A percentile compares a stretch with the other conserved stretches of the same genome.
Conservation (phyloP, 1,140 invertebrate genomes). For the Brachionus plicatilis region DNA sequence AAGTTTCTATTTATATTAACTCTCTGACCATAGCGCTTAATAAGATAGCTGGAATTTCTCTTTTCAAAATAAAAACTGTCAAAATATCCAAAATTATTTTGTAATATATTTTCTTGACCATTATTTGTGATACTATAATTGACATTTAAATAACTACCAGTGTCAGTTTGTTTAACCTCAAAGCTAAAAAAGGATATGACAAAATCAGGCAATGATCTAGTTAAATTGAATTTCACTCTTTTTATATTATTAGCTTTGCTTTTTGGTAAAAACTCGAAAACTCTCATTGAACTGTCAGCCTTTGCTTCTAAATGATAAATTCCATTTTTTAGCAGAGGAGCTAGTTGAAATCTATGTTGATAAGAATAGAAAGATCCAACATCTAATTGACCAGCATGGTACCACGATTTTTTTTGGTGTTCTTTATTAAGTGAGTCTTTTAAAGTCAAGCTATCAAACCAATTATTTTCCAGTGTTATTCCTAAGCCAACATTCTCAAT, state of each 20-base stretch:
- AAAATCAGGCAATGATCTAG: background rate
- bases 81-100: background rate
- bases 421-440: background rate
- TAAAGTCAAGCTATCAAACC: background rate
- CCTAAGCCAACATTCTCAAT: background rate
- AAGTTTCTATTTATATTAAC: background rate
- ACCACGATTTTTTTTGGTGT: background rate
- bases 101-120: background rate
- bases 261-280: background rate
- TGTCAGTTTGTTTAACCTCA: background rate
- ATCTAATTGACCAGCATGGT: background rate
- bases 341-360: background rate
- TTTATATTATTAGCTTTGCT: background rate
- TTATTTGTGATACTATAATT: background rate
- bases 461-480: background rate
- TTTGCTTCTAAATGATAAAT: background rate
- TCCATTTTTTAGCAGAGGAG: background rate
- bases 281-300: background rate
- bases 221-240: background rate
- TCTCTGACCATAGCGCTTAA: background rate
- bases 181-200: background rate
- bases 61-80: background rate
- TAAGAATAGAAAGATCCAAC: background rate
- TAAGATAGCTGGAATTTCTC: background rate
- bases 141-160: background rate